These are phyloP conservation scores for Syrphus vitripennis DNA, from an alignment of 2,888 invertebrate species.

Conservation along the genomic window DNA sequence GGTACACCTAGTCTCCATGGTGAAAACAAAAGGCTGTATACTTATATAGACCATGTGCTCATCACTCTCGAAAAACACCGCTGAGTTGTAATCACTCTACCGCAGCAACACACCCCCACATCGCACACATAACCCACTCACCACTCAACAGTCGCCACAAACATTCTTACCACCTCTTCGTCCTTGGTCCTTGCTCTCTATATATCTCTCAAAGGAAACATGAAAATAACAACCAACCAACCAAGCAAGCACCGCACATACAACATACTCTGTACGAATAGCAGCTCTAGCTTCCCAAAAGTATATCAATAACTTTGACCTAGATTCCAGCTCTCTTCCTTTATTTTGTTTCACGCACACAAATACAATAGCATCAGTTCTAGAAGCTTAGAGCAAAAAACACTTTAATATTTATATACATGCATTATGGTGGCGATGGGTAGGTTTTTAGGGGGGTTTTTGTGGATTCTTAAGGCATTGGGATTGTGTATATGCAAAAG, in stretches of 20 bases:
- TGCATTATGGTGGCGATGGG: neutral
- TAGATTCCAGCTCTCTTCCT: conserved; percentile 28
- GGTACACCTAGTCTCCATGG: too few species aligned
- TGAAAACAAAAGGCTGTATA: conserved; percentile 3
- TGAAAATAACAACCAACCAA: conserved; percentile 63
- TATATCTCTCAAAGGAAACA: conserved; percentile 45
- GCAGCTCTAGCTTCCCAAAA: conserved; percentile 38
- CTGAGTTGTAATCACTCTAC: conserved; percentile 54
- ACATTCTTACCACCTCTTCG: neutral
- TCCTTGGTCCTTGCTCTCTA: conserved; percentile 31
- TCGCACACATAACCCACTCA: conserved; percentile 9
- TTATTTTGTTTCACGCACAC: conserved; percentile 14
- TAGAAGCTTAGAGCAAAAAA: too few species aligned
- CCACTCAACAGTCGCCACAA: too few species aligned
- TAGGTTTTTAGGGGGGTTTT: neutral
- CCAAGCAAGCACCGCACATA: conserved; percentile 13
- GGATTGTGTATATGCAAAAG: conserved; percentile 49
- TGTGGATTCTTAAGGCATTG: neutral
- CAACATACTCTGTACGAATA: conserved; percentile 21
- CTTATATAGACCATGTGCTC: conserved; percentile 47
- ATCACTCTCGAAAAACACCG: conserved; percentile 42
- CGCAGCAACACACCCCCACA: conserved; percentile 42
- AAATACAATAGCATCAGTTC: neutral
- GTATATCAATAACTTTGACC: conserved; percentile 69
- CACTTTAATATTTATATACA: neutral